Evolutionary conservation across 37 sponge, comb jelly and placozoan genomes (phyloP).

Genomic region (Halichondria panicea): DNA sequence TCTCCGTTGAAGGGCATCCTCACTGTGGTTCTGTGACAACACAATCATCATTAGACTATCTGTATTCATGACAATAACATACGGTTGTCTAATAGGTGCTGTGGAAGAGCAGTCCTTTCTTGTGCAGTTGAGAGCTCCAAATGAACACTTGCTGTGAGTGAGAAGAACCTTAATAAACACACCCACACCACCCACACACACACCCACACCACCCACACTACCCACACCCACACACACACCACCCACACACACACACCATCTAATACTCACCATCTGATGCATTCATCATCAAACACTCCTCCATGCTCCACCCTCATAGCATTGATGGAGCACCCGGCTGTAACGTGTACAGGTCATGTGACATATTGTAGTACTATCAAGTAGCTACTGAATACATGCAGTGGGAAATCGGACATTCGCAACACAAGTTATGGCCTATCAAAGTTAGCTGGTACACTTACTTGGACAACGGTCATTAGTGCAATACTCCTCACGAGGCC

Average conservation of each 20-base stretch:
- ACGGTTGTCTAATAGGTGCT: background rate
- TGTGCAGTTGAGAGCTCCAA: slow-evolving; percentile 2
- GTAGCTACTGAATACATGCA: background rate
- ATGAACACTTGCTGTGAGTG: background rate
- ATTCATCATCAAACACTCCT: slow-evolving; percentile 5
- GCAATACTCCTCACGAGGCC: background rate
- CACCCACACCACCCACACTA: too few species aligned
- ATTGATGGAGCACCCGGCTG: background rate
- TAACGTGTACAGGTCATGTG: background rate
- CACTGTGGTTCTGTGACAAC: background rate
- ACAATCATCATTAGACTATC: background rate
- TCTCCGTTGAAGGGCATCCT: background rate
- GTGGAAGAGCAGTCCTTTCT: slow-evolving; percentile 1
- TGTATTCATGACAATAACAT: background rate
- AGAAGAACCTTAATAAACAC: background rate
- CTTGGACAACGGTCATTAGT: background rate
- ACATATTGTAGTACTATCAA: background rate
- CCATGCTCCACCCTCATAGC: background rate
- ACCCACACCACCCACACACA: background rate
- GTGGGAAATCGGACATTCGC: background rate
- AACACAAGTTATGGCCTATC: too few species aligned
- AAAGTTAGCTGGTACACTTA: background rate
- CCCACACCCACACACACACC: too few species aligned
- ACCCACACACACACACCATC: too few species aligned
- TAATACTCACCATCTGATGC: slow-evolving; percentile 2